phyloP scores from a whole-genome alignment of 2,113 vertebrate genomes.

The Ctenodactylus gundi region DNA sequence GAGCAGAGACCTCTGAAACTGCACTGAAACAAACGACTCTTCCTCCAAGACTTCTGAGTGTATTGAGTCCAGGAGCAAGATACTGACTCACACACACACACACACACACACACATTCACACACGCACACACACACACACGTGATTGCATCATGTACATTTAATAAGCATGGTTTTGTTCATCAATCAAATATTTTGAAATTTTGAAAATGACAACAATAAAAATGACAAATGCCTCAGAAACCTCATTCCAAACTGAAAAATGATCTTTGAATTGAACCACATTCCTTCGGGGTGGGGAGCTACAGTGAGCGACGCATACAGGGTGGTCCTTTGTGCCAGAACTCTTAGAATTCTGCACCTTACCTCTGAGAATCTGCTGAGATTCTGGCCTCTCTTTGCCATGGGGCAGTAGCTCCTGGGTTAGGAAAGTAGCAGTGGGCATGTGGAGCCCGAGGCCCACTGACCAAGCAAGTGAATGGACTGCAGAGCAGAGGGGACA shows the following conservation, averaged over 20 bases:
- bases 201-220: neutral
- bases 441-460: neutral
- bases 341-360: neutral
- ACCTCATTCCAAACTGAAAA: neutral
- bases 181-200: neutral
- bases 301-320: neutral
- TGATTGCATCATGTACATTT: neutral
- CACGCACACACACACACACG: too few species aligned
- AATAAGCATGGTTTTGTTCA: neutral
- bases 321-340: too few species aligned
- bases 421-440: neutral
- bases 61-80: too few species aligned
- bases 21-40: too few species aligned
- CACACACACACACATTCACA: too few species aligned
- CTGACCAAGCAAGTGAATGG: neutral
- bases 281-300: neutral
- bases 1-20: too few species aligned
- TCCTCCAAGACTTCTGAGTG: too few species aligned
- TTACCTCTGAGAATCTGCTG: neutral
- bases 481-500: neutral
- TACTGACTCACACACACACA: too few species aligned
- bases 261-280: neutral
- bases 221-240: neutral
- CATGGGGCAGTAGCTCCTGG: neutral
- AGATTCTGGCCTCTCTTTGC: neutral